Evolutionary conservation across 2,113 vertebrate genomes (phyloP), one percentile per base, ranked within the genome.

Genomic region (Bostrychus sinensis): DNA sequence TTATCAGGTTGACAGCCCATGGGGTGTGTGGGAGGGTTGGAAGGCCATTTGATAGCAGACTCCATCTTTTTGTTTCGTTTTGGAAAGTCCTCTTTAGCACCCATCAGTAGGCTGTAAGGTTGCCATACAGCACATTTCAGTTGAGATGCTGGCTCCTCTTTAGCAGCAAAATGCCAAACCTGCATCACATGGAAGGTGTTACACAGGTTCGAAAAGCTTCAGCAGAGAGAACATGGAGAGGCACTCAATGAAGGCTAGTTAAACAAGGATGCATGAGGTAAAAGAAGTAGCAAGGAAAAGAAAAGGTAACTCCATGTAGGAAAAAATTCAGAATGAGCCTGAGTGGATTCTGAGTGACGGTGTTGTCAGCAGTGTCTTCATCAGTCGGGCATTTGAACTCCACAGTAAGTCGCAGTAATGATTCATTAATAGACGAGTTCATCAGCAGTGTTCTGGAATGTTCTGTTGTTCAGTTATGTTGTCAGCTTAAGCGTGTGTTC

Each of bases 151-250:
- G 83, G 83, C 77, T 85, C 94, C 91, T 91, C 94, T 94, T 42
- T 90, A 93, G 94, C 93, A 89, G 93, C 91, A 90, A 85, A 89
- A 92, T 91, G 94, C 93, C 94, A 93, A 91, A 95, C 94, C 94
- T 96, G 95, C 93, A 95, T 96, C 94, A 96, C 94, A 95, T 91
- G 89, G 91, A 89, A 90, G 95, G 94, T 89, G 93, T 94, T 94
- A 95, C 82, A 88, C 91, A 94, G 93, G 93, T 92, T 93, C 90
- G 75, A 85, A 59, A 83, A 72, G 84, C 77, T 83, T 72, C 56
- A 57, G 61, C 53, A 81, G 61, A 92, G 83, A 92, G 84, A 77
- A 66, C n/a, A n/a, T n/a, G 39, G 68, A 79, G 66, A 38, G 72
- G 62, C 41, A 86, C 59, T 84, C 62, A 75, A 69, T 66, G 65